Conservation (phyloP, 2,888 invertebrate genomes). For the Eurois occulta region DNA sequence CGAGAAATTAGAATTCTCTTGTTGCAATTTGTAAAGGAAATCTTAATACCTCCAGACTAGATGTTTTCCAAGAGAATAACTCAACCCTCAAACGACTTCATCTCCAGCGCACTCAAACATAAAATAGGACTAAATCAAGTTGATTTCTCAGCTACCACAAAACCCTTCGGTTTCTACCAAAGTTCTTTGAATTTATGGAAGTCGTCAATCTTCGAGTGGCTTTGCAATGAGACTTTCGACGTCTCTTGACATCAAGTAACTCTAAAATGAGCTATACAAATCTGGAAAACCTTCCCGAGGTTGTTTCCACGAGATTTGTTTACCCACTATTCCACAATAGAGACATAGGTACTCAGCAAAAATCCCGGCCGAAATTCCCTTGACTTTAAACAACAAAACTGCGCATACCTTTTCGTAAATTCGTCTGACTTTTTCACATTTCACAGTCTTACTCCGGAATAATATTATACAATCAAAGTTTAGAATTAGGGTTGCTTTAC, state of each 20-base stretch:
- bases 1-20: slow-evolving; percentile 41
- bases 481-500: slow-evolving; percentile 73
- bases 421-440: slow-evolving; percentile 61
- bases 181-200: slow-evolving; percentile 60
- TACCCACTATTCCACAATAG: slow-evolving; percentile 37
- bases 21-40: slow-evolving; percentile 43
- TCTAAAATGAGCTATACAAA: slow-evolving; percentile 45
- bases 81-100: slow-evolving; percentile 62
- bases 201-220: slow-evolving; percentile 55
- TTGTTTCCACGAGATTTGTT: slow-evolving; percentile 32
- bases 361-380: slow-evolving; percentile 40
- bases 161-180: slow-evolving; percentile 61
- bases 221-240: slow-evolving; percentile 50
- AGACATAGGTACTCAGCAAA: slow-evolving; percentile 46
- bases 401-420: slow-evolving; percentile 55
- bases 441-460: slow-evolving; percentile 67
- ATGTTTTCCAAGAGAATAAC: slow-evolving; percentile 51
- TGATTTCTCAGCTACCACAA: slow-evolving; percentile 68
- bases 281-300: slow-evolving; percentile 17
- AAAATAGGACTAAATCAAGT: slow-evolving; percentile 66
- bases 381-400: slow-evolving; percentile 45
- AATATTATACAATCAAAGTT: slow-evolving; percentile 74
- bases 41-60: slow-evolving; percentile 35
- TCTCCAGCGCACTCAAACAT: slow-evolving; percentile 64
- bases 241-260: slow-evolving; percentile 27